phyloP scores from a whole-genome alignment of 2,797 vertebrate genomes.

The Lepus townsendii region DNA sequence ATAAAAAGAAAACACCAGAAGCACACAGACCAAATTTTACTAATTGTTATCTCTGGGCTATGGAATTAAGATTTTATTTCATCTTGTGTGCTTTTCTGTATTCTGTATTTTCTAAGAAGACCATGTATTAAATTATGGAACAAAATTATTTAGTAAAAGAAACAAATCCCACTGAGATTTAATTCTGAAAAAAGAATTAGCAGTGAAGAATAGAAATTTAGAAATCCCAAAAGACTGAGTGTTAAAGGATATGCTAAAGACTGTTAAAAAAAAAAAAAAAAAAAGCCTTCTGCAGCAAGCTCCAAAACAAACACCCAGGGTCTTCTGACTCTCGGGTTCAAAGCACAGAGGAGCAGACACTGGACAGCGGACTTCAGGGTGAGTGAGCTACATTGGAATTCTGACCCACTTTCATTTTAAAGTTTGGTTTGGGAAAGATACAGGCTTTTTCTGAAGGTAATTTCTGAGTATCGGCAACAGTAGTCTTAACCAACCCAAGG shows the following conservation, averaged over 20 bases:
- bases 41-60: background rate
- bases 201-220: background rate
- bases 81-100: slow-evolving; percentile 7
- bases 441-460: background rate
- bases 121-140: slow-evolving; percentile 9
- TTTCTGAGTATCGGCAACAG: background rate
- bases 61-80: slow-evolving; percentile 13
- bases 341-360: background rate
- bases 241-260: slow-evolving; percentile 22
- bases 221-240: slow-evolving; percentile 5
- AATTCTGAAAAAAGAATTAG: slow-evolving; percentile 20
- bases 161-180: background rate
- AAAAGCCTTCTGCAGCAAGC: background rate
- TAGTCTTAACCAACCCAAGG: background rate
- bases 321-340: background rate
- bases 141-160: slow-evolving; percentile 51
- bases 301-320: background rate
- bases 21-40: background rate
- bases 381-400: slow-evolving; percentile 17
- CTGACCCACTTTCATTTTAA: background rate
- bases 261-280: slow-evolving; percentile 3
- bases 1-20: slow-evolving; percentile 38
- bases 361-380: background rate
- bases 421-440: background rate
- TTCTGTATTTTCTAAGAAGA: background rate